A percentile compares a stretch with the other conserved stretches of the same genome.
Evolutionary conservation across 1,140 invertebrate genomes (phyloP).

Genomic region (Aphis craccivora): DNA sequence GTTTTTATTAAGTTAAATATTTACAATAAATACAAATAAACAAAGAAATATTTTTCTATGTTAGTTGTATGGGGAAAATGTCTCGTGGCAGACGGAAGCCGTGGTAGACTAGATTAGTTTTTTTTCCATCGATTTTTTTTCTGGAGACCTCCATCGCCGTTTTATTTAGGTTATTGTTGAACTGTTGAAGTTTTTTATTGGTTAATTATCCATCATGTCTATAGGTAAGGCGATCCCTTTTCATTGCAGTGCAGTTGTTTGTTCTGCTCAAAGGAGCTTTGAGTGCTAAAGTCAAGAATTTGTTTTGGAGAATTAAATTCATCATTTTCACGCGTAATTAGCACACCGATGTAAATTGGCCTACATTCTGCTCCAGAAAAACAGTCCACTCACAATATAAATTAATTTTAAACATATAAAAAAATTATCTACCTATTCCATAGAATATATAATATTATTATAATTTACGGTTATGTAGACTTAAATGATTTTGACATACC

Average conservation of each 20-base stretch:
- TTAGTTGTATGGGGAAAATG: neutral
- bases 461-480: neutral
- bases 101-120: neutral
- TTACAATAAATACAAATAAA: neutral
- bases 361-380: neutral
- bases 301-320: neutral
- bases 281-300: neutral
- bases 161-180: neutral
- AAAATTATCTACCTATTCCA: neutral
- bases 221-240: neutral
- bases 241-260: neutral
- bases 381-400: neutral
- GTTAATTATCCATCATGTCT: neutral
- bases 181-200: neutral
- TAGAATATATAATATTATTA: neutral
- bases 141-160: neutral
- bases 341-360: neutral
- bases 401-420: neutral
- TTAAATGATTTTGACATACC: too few relatives aligned
- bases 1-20: neutral
- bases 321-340: neutral
- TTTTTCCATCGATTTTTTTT: neutral
- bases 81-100: too few relatives aligned
- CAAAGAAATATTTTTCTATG: neutral
- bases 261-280: neutral